Evolutionary conservation across 2,113 vertebrate species (phyloP).

Genomic region (Ammodytes dubius): DNA sequence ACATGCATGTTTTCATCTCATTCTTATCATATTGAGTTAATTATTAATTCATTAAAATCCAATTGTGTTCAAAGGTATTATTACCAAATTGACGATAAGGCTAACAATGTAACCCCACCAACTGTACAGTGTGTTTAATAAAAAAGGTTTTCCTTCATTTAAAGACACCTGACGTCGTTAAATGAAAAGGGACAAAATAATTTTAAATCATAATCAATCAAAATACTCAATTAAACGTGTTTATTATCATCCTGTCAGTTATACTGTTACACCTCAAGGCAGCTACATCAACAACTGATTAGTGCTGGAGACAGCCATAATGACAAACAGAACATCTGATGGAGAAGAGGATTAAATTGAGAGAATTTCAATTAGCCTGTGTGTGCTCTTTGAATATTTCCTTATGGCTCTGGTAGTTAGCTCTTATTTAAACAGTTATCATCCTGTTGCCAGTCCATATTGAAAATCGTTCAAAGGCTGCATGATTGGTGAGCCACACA

Average conservation of each 20-base stretch:
- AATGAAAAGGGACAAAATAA: constrained; percentile 67
- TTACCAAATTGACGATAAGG: constrained; percentile 24
- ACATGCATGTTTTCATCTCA: constrained; percentile 40
- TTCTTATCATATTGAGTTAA: constrained; percentile 17
- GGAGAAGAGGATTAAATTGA: constrained; percentile 57
- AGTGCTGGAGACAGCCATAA: constrained; percentile 47
- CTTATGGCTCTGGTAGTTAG: constrained; percentile 19
- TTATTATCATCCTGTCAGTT: constrained; percentile 67
- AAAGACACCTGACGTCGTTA: constrained; percentile 35
- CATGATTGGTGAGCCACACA: background rate
- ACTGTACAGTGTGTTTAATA: constrained; percentile 30
- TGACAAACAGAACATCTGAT: constrained; percentile 64
- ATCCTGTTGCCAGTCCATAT: constrained; percentile 20
- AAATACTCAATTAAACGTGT: constrained; percentile 61
- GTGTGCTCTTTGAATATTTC: constrained; percentile 35
- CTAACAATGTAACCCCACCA: constrained; percentile 28
- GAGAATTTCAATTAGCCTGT: constrained; percentile 63
- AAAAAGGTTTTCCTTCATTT: constrained; percentile 13
- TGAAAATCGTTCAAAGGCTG: constrained; percentile 27
- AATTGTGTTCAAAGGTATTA: constrained; percentile 35
- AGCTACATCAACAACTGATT: constrained; percentile 70
- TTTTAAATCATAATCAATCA: constrained; percentile 62
- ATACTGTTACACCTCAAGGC: constrained; percentile 43
- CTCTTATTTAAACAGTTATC: constrained; percentile 32
- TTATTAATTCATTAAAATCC: constrained; percentile 23